A percentile compares a stretch with the other conserved stretches of the same genome.
Evolutionary conservation across 1,140 invertebrate species (phyloP).

Genomic region (Vollenhovia emeryi): DNA sequence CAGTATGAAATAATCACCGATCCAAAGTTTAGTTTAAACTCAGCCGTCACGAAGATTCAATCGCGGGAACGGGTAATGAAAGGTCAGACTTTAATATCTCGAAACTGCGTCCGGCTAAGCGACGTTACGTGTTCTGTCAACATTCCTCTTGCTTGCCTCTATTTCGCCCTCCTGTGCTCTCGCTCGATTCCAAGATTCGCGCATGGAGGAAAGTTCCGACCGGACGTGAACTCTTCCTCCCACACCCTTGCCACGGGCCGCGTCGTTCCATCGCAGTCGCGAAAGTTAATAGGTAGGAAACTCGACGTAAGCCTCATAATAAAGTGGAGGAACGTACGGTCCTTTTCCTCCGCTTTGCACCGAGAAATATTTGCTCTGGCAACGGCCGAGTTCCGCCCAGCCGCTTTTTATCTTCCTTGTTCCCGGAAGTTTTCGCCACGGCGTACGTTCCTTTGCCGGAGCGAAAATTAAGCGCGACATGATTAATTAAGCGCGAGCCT

Average conservation of each 20-base stretch:
- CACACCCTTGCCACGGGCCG: background rate
- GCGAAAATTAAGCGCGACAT: conserved; percentile 45
- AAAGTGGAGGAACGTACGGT: conserved; percentile 70
- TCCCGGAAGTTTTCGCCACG: conserved; percentile 37
- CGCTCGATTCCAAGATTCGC: conserved; percentile 28
- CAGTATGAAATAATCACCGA: background rate
- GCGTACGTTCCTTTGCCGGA: background rate
- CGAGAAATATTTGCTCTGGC: conserved; percentile 56
- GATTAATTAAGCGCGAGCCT: background rate
- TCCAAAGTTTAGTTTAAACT: background rate
- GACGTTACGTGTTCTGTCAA: conserved; percentile 23
- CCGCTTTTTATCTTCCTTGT: conserved; percentile 47
- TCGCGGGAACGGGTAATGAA: background rate
- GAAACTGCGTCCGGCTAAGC: conserved; percentile 14
- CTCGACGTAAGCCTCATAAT: conserved; percentile 70
- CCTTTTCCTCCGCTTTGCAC: conserved; percentile 35
- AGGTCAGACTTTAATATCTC: conserved; percentile 39
- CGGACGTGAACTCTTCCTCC: conserved; percentile 47
- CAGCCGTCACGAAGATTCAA: background rate
- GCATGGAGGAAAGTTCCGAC: conserved; percentile 28
- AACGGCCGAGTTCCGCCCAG: conserved; percentile 12
- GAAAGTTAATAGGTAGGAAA: conserved; percentile 72
- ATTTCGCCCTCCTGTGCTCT: background rate
- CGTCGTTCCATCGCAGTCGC: conserved; percentile 44
- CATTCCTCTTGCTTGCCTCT: background rate